These are phyloP conservation scores for Chaunax sp. DNA, from an alignment of 2,797 vertebrate species.

Conservation along the genomic window DNA sequence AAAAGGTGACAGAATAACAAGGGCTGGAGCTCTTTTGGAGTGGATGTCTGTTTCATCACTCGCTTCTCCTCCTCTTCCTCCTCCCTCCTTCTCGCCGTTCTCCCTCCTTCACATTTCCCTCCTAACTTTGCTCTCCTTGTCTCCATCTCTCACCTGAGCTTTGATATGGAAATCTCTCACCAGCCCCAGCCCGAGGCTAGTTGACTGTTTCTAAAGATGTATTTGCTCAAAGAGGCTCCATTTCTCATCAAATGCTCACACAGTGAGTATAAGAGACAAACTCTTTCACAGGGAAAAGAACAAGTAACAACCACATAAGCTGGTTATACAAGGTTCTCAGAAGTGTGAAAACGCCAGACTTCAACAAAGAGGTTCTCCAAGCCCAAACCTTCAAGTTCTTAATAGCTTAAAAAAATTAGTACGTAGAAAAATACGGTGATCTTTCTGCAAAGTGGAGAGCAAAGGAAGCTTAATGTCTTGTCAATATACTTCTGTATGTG, in stretches of 20 bases:
- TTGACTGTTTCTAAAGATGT: constrained; percentile 79
- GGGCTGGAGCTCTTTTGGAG: constrained; percentile 62
- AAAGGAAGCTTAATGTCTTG: constrained; percentile 20
- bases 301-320: constrained; percentile 62
- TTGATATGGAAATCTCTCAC: constrained; percentile 84
- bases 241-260: constrained; percentile 80
- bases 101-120: constrained; percentile 36
- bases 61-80: constrained; percentile 3
- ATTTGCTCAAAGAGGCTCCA: constrained; percentile 78
- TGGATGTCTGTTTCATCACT: constrained; percentile 70
- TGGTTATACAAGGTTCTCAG: constrained; percentile 49
- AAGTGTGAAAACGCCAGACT: constrained; percentile 40
- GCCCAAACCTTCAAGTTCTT: constrained; percentile 47
- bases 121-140: constrained; percentile 44
- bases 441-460: constrained; percentile 34
- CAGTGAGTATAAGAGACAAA: constrained; percentile 72
- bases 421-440: constrained; percentile 49
- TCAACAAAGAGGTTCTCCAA: constrained; percentile 44
- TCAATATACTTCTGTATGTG: not conserved
- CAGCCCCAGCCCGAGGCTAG: constrained; percentile 74
- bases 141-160: constrained; percentile 79
- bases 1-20: constrained; percentile 72
- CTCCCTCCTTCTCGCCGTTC: constrained; percentile 10
- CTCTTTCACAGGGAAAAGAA: constrained; percentile 72
- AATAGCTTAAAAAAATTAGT: constrained; percentile 46